Base-by-base conservation (phyloP, 2,888 invertebrate genomes). In the Spicauda simplicius region DNA sequence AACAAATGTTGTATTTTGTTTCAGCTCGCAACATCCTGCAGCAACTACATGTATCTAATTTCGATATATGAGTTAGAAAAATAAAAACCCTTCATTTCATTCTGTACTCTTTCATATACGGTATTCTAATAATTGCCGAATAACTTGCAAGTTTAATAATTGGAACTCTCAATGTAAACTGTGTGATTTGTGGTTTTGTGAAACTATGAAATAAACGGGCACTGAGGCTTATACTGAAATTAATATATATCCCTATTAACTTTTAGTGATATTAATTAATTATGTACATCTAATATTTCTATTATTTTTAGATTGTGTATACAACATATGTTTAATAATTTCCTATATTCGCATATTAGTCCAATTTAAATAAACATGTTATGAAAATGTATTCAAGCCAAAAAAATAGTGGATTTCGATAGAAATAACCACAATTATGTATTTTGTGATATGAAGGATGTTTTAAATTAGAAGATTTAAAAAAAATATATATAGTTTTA, bases 11-110 rank as follows among this genome's bases (percentile, higher is more conserved):
- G 45, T 55, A 64, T 54, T 71, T 69, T 56, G n/a, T 74, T 74
- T 16, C 94, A 95, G 97, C 97, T 70, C 95, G 97, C 68, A 97
- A 97, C 85, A 96, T 96, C 76, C 88, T 97, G 77, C 96, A 97
- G 78, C 96, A 97, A 80, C 94, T 97, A 70, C 95, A 97, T 79
- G 95, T 97, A 71, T 97, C 97, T 30, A 97, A 95, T 85, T 97
- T 96, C 86, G 96, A 96, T 73, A 91, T 95, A 66, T 77, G 59
- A 73, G 10, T 10, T 2, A 14, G 12, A 41, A 41, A 41, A 33
- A 33, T 33, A 10, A 33, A 6, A 10, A 6, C 7, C 10, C 10
- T 33, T 33, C 33, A 33, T 33, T 10, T 10, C 4, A 33, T 10
- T 6, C 10, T 33, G 33, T 33, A 33, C 6, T 33, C 4, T 3